Percentiles rank a stretch among this genome's conserved stretches.
phyloP scores from a whole-genome alignment of 1,140 invertebrate species.

The Sitobion miscanthi region DNA sequence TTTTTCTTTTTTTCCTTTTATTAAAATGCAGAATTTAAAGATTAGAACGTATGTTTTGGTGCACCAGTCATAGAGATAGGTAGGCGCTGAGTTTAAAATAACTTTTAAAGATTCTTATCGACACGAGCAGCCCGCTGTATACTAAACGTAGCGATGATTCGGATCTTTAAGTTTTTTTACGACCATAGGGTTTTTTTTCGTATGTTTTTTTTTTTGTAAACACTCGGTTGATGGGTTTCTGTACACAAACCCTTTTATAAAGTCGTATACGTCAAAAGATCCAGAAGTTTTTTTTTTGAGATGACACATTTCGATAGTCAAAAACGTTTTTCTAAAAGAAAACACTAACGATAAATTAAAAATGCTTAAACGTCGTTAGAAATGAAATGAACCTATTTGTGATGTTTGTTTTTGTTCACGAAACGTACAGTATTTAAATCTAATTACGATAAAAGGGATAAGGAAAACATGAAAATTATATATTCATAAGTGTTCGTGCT shows the following conservation, averaged over 20 bases:
- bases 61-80: neutral
- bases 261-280: neutral
- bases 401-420: neutral
- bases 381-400: neutral
- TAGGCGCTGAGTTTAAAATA: neutral
- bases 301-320: neutral
- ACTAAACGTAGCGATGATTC: neutral
- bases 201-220: neutral
- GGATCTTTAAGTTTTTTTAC: conserved; percentile 2
- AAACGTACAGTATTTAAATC: neutral
- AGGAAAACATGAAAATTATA: neutral
- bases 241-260: neutral
- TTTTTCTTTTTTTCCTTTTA: neutral
- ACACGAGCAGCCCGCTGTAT: neutral
- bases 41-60: neutral
- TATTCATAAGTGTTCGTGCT: neutral
- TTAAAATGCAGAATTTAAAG: neutral
- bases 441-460: neutral
- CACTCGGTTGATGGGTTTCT: neutral
- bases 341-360: neutral
- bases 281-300: neutral
- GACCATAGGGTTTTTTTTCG: neutral
- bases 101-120: conserved; percentile 3
- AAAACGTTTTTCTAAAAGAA: neutral
- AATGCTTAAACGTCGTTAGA: neutral